Evolutionary conservation across 2,113 vertebrate species (phyloP).

Genomic region (Strix uralensis): DNA sequence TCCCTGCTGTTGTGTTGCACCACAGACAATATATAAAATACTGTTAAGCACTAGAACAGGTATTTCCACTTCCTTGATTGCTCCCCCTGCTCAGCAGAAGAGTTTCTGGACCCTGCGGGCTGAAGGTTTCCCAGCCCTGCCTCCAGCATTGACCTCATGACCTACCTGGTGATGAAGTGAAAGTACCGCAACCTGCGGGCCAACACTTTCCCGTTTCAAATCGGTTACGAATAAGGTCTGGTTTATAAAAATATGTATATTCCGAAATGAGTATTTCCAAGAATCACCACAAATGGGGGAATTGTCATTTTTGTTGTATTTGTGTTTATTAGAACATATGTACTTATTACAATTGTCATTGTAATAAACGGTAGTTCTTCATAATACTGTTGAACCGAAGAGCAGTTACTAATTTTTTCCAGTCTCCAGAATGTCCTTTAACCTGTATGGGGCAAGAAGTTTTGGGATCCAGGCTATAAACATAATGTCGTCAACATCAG

Average conservation of each 20-base stretch:
- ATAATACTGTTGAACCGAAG: conserved; percentile 51
- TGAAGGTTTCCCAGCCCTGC: conserved; percentile 9
- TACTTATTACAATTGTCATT: conserved; percentile 66
- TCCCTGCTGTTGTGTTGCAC: conserved; percentile 35
- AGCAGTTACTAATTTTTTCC: conserved; percentile 51
- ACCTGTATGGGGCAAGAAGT: neutral
- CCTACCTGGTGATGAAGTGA: neutral
- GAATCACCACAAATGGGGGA: conserved; percentile 41
- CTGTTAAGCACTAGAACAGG: conserved; percentile 23
- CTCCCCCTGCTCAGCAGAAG: neutral
- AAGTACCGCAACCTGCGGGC: neutral
- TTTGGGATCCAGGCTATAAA: conserved; percentile 16
- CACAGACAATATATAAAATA: neutral
- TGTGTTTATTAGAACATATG: conserved; percentile 68
- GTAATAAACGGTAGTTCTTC: conserved; percentile 70
- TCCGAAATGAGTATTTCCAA: conserved; percentile 11
- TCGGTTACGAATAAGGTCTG: conserved; percentile 13
- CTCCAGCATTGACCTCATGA: conserved; percentile 49
- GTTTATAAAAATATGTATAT: conserved; percentile 3
- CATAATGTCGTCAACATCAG: neutral
- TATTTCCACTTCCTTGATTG: conserved; percentile 38
- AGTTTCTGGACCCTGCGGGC: conserved; percentile 41
- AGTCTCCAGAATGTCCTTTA: conserved; percentile 31
- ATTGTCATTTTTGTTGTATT: conserved; percentile 61
- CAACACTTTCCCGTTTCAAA: neutral